Evolutionary conservation across 2,888 invertebrate species (phyloP).

Genomic region (Pristionchus maxplancki): DNA sequence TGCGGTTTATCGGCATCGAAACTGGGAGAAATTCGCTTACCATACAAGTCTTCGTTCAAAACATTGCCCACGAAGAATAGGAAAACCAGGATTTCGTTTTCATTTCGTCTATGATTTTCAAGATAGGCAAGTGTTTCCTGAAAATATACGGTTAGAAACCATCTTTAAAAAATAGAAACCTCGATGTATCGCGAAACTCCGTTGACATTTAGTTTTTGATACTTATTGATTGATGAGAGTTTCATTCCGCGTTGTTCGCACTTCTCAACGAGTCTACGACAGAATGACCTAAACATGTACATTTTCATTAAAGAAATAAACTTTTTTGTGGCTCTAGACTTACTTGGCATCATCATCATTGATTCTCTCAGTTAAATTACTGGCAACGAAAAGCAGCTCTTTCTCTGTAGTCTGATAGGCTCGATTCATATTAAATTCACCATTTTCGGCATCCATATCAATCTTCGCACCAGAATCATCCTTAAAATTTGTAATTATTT

Average conservation of each 20-base stretch:
- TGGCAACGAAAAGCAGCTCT: neutral
- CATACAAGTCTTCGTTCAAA: neutral
- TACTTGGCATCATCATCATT: neutral
- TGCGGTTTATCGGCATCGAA: neutral
- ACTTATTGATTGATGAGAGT: neutral
- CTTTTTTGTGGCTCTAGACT: neutral
- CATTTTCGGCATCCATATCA: neutral
- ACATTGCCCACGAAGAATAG: neutral
- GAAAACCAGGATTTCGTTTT: neutral
- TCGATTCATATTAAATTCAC: neutral
- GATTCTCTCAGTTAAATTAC: neutral
- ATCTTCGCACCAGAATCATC: neutral
- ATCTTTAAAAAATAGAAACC: neutral
- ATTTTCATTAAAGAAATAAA: neutral
- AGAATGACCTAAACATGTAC: constrained; percentile 30
- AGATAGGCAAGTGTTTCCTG: neutral
- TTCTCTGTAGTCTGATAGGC: neutral
- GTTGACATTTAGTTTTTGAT: neutral
- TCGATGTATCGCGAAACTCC: neutral
- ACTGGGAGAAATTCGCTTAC: neutral
- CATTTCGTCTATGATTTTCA: neutral
- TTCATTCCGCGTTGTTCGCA: neutral
- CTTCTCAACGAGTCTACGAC: neutral
- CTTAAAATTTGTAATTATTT: neutral
- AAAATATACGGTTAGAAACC: neutral